phyloP scores from a whole-genome alignment of 1,140 invertebrate species.

The Ditylenchus dipsaci region DNA sequence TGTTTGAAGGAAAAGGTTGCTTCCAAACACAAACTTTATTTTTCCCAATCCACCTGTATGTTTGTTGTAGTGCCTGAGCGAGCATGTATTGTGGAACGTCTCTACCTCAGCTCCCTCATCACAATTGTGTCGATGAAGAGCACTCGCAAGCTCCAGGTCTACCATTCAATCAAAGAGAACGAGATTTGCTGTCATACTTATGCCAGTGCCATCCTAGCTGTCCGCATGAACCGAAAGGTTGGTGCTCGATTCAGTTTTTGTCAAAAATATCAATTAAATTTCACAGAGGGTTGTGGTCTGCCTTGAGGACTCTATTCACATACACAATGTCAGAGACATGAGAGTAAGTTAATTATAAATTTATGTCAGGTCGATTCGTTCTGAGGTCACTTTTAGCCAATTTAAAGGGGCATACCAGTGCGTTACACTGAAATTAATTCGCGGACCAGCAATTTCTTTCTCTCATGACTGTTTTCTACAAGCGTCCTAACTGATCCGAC shows the following conservation, averaged over 20 bases:
- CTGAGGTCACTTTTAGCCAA: no score
- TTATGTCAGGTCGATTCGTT: not conserved
- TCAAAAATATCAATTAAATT: slow-evolving; percentile 22
- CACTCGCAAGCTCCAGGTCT: slow-evolving; percentile 83
- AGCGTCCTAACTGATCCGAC: no score
- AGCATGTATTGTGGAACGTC: slow-evolving; percentile 84
- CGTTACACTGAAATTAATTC: no score
- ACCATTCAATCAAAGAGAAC: slow-evolving; percentile 70
- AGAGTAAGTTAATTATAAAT: slow-evolving; percentile 66
- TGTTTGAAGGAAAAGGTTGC: slow-evolving; percentile 29
- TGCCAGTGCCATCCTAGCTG: slow-evolving; percentile 89
- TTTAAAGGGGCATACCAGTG: no score
- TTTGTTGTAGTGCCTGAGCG: slow-evolving; percentile 70
- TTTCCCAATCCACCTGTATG: not conserved
- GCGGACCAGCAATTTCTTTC: no score
- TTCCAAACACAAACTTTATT: not conserved
- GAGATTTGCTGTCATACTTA: slow-evolving; percentile 99
- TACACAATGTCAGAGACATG: slow-evolving; percentile 98
- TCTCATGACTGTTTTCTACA: no score
- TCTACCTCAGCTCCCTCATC: slow-evolving; percentile 93
- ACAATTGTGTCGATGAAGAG: slow-evolving; percentile 85
- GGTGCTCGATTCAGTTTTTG: slow-evolving; percentile 59
- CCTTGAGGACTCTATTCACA: slow-evolving; percentile 91
- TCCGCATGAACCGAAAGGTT: slow-evolving; percentile 90
- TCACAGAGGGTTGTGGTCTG: slow-evolving; percentile 87